Evolutionary conservation across 2,797 vertebrate species (phyloP).

Genomic region (Channallabes apus): DNA sequence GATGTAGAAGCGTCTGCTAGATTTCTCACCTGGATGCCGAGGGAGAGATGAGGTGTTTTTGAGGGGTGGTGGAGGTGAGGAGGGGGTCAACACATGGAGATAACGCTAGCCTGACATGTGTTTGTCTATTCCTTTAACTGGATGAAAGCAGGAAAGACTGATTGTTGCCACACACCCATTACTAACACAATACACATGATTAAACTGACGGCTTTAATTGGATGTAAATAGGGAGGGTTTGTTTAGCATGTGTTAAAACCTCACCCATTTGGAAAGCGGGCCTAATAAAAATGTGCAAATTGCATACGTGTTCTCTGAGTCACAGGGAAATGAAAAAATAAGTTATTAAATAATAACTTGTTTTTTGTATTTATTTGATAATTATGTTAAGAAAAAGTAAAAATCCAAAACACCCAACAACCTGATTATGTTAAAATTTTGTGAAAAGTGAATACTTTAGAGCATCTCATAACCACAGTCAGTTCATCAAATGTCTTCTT

Average conservation of each 20-base stretch:
- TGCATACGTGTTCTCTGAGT: not conserved
- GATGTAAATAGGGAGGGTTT: slow-evolving; percentile 36
- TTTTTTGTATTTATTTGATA: not conserved
- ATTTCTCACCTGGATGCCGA: slow-evolving; percentile 32
- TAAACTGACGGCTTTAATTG: slow-evolving; percentile 47
- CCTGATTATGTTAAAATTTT: not conserved
- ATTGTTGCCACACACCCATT: slow-evolving; percentile 43
- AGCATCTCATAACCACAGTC: not conserved
- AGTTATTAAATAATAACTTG: too few relatives aligned
- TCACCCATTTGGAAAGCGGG: not conserved
- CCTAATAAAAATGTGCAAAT: not conserved
- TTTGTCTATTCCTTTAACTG: slow-evolving; percentile 55
- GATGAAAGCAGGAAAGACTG: slow-evolving; percentile 52
- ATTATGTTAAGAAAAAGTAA: too few relatives aligned
- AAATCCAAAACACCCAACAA: not conserved
- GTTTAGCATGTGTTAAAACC: not conserved
- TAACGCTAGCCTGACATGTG: slow-evolving; percentile 49
- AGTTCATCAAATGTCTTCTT: slow-evolving; percentile 29
- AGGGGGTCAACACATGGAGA: slow-evolving; percentile 54
- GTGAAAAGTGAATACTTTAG: not conserved
- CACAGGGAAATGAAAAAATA: not conserved
- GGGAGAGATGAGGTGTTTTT: slow-evolving; percentile 19
- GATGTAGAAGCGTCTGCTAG: slow-evolving; percentile 41
- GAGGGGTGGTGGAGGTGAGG: not conserved
- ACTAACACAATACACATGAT: slow-evolving; percentile 52